Conservation (phyloP, 1,140 invertebrate species). For the Drosophila chauvacae region DNA sequence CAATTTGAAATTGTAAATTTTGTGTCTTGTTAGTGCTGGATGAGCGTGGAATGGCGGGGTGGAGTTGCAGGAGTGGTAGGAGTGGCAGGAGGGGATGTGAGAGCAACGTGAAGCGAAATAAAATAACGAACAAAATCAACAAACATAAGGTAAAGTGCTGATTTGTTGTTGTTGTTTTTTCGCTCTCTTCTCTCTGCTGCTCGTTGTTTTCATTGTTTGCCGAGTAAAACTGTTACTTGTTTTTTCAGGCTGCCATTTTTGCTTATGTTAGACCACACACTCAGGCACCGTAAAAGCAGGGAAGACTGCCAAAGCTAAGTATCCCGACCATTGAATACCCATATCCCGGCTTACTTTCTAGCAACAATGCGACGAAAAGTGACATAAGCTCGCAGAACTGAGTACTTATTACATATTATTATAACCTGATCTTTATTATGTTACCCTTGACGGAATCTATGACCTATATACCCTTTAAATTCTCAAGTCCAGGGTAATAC, state of each 20-base stretch:
- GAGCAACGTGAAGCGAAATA: slow-evolving; percentile 52
- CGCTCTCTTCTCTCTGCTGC: slow-evolving; percentile 11
- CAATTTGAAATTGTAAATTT: slow-evolving; percentile 79
- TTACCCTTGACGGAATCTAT: not conserved
- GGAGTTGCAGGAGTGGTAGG: not conserved
- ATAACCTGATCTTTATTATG: not conserved
- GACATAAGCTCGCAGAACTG: not conserved
- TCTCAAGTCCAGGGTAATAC: slow-evolving; percentile 1
- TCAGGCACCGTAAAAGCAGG: not conserved
- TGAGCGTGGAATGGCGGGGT: not conserved
- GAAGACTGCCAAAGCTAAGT: not conserved
- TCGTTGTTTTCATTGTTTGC: slow-evolving; percentile 74
- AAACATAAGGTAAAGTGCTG: slow-evolving; percentile 73
- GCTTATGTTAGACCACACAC: slow-evolving; percentile 63
- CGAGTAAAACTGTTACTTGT: slow-evolving; percentile 77
- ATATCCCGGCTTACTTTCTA: not conserved
- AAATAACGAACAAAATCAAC: slow-evolving; percentile 77
- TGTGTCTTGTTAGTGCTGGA: slow-evolving; percentile 54
- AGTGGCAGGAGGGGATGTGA: not conserved
- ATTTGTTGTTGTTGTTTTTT: slow-evolving; percentile 66
- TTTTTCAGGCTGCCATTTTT: slow-evolving; percentile 72
- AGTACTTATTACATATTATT: no score
- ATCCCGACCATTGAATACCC: slow-evolving; percentile 1
- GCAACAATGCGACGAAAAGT: not conserved
- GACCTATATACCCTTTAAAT: not conserved